These are phyloP conservation scores for Agonopterix heracliana DNA, from an alignment of 2,888 invertebrate genomes.

Conservation along the genomic window DNA sequence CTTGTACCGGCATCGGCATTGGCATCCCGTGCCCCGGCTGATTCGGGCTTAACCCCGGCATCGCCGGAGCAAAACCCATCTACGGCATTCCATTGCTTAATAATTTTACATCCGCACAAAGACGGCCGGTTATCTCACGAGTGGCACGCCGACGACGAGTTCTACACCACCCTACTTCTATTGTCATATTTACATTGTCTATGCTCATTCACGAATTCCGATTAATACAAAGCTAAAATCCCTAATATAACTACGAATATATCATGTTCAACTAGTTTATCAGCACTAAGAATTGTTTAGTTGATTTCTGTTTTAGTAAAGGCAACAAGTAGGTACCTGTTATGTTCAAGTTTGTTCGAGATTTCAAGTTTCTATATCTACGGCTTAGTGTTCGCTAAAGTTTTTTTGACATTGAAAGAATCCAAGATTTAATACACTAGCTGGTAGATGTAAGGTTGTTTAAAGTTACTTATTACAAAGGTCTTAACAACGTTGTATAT, in stretches of 20 bases:
- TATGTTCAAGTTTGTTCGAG: constrained; percentile 30
- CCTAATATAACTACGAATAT: constrained; percentile 12
- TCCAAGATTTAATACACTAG: constrained; percentile 7
- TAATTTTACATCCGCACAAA: constrained; percentile 70
- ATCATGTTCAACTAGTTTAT: constrained; percentile 8
- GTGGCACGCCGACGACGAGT: constrained; percentile 66
- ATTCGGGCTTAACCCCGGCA: constrained; percentile 43
- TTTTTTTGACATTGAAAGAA: constrained; percentile 21
- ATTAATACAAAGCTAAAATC: constrained; percentile 58
- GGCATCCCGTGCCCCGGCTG: constrained; percentile 24
- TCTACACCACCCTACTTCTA: constrained; percentile 53
- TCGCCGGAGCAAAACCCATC: constrained; percentile 44
- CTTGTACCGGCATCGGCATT: constrained; percentile 22
- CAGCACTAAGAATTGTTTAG: constrained; percentile 17
- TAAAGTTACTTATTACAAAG: no score
- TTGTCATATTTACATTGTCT: constrained; percentile 75
- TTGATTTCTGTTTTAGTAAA: constrained; percentile 16
- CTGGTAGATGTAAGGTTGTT: no score
- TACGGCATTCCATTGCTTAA: constrained; percentile 58
- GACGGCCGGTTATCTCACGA: constrained; percentile 66
- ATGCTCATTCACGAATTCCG: constrained; percentile 67
- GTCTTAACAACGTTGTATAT: no score
- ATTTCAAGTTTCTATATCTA: constrained; percentile 28
- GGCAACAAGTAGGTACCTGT: constrained; percentile 18
- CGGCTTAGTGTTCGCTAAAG: constrained; percentile 28